Evolutionary conservation across 2,797 vertebrate species (phyloP).

Genomic region (Spinibarbus caldwelli): DNA sequence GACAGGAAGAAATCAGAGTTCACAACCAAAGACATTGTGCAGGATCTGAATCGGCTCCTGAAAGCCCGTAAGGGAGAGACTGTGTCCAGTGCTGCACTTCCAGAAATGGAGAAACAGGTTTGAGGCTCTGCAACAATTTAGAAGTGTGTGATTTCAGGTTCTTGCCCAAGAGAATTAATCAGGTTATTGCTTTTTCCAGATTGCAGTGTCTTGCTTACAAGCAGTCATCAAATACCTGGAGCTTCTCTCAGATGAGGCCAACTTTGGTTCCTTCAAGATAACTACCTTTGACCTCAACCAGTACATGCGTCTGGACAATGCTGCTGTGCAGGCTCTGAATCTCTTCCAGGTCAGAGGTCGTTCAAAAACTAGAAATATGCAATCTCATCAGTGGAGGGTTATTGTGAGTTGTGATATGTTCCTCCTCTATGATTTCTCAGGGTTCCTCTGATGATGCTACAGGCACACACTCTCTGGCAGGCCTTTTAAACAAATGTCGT

Average conservation of each 20-base stretch:
- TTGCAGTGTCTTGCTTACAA: slow-evolving; percentile 90
- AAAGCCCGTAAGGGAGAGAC: slow-evolving; percentile 87
- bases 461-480: slow-evolving; percentile 88
- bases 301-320: slow-evolving; percentile 95
- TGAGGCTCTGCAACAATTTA: neutral
- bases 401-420: neutral
- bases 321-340: slow-evolving; percentile 93
- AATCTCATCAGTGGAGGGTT: neutral
- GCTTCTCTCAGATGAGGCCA: slow-evolving; percentile 91
- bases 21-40: slow-evolving; percentile 89
- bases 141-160: neutral
- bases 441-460: slow-evolving; percentile 87
- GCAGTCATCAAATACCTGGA: slow-evolving; percentile 94
- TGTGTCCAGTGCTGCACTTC: slow-evolving; percentile 86
- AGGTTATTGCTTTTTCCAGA: slow-evolving; percentile 72
- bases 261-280: slow-evolving; percentile 93
- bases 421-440: slow-evolving; percentile 66
- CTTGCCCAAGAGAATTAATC: neutral
- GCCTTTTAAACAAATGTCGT: slow-evolving; percentile 93
- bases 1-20: slow-evolving; percentile 93
- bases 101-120: slow-evolving; percentile 97
- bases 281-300: slow-evolving; percentile 89
- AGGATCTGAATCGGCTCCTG: slow-evolving; percentile 94
- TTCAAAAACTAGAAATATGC: neutral
- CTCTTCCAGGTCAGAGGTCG: slow-evolving; percentile 90